Percentiles rank a stretch among this genome's conserved stretches.
phyloP scores from a whole-genome alignment of 2,113 vertebrate species.

The Eidolon helvum region DNA sequence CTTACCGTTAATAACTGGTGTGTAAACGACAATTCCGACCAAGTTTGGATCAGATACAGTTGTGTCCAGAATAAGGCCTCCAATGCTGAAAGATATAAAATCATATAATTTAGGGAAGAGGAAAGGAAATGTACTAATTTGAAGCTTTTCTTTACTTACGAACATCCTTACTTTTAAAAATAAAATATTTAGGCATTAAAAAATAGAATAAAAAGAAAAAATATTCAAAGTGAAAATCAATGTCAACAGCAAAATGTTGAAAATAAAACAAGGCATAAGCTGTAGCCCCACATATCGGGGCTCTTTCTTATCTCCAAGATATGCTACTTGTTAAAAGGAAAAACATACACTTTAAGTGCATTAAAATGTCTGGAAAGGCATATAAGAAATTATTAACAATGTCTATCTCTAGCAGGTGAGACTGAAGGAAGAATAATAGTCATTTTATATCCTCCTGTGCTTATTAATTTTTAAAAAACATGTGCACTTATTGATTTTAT shows the following conservation, averaged over 20 bases:
- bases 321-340: background rate
- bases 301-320: background rate
- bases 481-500: background rate
- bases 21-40: slow-evolving; percentile 97
- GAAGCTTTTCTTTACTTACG: background rate
- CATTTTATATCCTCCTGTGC: background rate
- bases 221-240: slow-evolving; percentile 16
- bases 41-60: slow-evolving; percentile 97
- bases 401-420: background rate
- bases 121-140: background rate
- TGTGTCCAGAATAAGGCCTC: slow-evolving; percentile 98
- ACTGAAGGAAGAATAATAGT: background rate
- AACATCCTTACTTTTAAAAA: background rate
- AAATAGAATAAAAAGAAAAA: background rate
- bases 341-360: background rate
- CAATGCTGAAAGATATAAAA: slow-evolving; percentile 90
- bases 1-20: slow-evolving; percentile 98
- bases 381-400: background rate
- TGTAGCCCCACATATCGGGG: background rate
- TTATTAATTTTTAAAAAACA: background rate
- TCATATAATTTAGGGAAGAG: slow-evolving; percentile 33
- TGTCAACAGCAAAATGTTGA: background rate
- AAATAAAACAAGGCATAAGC: background rate
- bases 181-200: background rate
- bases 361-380: background rate